Evolutionary conservation across 1,140 invertebrate species (phyloP).

Genomic region (Caenorhabditis brenneri): DNA sequence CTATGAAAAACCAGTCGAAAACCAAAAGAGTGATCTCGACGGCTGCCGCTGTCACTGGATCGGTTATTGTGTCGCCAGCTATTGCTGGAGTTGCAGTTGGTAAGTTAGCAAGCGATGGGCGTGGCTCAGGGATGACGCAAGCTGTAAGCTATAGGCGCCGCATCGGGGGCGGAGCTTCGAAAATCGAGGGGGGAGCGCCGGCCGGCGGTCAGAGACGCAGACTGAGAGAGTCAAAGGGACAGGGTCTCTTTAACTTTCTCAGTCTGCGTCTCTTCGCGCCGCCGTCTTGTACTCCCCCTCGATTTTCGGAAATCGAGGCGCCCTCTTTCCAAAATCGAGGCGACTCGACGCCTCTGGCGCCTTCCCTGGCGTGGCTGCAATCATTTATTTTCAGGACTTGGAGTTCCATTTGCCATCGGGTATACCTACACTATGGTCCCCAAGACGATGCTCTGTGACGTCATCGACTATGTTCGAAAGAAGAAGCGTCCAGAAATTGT

Average conservation of each 20-base stretch:
- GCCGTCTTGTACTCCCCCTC: too few relatives aligned
- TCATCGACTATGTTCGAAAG: neutral
- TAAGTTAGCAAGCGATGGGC: too few relatives aligned
- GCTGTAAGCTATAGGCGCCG: too few relatives aligned
- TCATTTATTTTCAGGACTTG: neutral
- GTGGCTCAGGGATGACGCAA: neutral
- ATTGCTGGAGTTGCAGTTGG: constrained; percentile 86
- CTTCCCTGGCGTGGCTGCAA: neutral
- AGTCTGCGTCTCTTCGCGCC: too few relatives aligned
- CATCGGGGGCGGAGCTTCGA: too few relatives aligned
- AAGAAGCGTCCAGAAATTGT: neutral
- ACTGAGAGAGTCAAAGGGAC: too few relatives aligned
- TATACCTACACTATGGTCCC: constrained; percentile 11
- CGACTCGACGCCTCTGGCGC: too few relatives aligned
- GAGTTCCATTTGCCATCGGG: neutral
- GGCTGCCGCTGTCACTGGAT: constrained; percentile 80
- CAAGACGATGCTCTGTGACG: neutral
- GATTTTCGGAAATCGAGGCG: too few relatives aligned
- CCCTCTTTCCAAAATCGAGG: too few relatives aligned
- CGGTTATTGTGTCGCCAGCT: constrained; percentile 77
- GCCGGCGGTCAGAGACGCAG: too few relatives aligned
- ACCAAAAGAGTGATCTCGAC: constrained; percentile 79
- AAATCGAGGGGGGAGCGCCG: too few relatives aligned
- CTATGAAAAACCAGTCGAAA: constrained; percentile 73
- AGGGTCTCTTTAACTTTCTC: too few relatives aligned